These are phyloP conservation scores for Macroramphosus scolopax DNA, from an alignment of 2,797 vertebrate species.

Conservation along the genomic window DNA sequence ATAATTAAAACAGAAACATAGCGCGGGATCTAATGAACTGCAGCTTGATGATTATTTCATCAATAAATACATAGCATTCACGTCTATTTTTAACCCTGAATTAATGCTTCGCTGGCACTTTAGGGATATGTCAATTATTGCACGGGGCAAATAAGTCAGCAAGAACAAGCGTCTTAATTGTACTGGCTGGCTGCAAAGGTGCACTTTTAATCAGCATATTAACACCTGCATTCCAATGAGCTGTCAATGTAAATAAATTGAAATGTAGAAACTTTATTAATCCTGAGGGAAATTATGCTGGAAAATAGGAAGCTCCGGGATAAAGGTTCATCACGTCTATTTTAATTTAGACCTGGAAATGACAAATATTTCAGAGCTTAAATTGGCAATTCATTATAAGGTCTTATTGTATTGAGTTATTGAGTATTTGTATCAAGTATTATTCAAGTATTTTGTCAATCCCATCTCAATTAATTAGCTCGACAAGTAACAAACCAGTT, in stretches of 20 bases:
- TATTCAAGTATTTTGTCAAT: too few species aligned
- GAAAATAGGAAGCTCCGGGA: too few species aligned
- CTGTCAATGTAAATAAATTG: background rate
- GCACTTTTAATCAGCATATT: constrained; percentile 21
- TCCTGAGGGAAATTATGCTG: too few species aligned
- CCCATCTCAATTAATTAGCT: too few species aligned
- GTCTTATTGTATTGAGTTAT: too few species aligned
- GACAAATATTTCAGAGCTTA: too few species aligned
- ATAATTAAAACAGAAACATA: constrained; percentile 82
- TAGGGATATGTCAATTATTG: constrained; percentile 51
- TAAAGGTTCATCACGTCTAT: too few species aligned
- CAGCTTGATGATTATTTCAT: constrained; percentile 76
- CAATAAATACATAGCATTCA: constrained; percentile 68
- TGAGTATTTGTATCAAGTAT: too few species aligned
- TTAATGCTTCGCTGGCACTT: constrained; percentile 67
- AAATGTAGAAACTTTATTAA: too few species aligned
- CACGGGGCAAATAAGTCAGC: constrained; percentile 55
- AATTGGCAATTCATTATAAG: too few species aligned
- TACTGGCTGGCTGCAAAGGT: constrained; percentile 15
- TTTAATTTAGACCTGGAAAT: too few species aligned
- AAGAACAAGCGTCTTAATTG: constrained; percentile 38
- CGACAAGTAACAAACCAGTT: too few species aligned
- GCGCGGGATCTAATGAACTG: constrained; percentile 78
- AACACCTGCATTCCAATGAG: constrained; percentile 16
- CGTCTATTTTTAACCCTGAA: constrained; percentile 52